A percentile compares a stretch with the other conserved stretches of the same genome.
phyloP scores from a whole-genome alignment of 2,888 invertebrate genomes.

The Lasioglossum malachurum region DNA sequence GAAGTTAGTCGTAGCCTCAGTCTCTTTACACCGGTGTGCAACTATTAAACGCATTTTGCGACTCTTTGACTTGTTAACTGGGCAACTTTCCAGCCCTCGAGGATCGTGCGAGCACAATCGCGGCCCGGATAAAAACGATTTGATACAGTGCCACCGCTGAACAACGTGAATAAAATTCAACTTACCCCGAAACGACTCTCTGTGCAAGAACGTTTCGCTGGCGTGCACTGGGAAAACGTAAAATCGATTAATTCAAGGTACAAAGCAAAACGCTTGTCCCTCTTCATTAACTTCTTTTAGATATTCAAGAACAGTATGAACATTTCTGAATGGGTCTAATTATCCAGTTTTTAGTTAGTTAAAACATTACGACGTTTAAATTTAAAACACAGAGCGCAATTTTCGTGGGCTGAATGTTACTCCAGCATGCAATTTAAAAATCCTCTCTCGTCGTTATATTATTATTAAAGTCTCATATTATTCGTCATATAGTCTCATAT shows the following conservation, averaged over 20 bases:
- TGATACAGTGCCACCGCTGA: slow-evolving; percentile 15
- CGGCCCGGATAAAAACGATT: not conserved
- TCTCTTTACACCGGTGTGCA: slow-evolving; percentile 7
- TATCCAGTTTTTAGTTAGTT: not conserved
- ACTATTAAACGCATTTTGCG: slow-evolving; percentile 15
- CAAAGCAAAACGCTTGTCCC: not conserved
- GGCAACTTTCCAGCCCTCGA: slow-evolving; percentile 13
- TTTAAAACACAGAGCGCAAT: too few species aligned
- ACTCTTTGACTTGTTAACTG: slow-evolving; percentile 13
- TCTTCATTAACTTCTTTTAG: not conserved
- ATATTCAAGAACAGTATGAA: not conserved
- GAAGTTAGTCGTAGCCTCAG: not conserved
- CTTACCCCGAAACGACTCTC: not conserved
- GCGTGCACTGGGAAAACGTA: not conserved
- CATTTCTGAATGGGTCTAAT: not conserved
- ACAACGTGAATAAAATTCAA: not conserved
- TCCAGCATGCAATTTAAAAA: too few species aligned
- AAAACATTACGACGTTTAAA: not conserved
- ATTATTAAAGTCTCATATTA: too few species aligned
- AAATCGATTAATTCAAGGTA: not conserved
- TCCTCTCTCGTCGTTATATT: too few species aligned
- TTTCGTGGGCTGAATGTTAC: too few species aligned
- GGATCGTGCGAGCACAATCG: slow-evolving; percentile 1
- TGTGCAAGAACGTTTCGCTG: not conserved
- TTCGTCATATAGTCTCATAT: too few species aligned